Percentiles rank a stretch among this genome's conserved stretches.
These are phyloP conservation scores for Aplocera efformata DNA, from an alignment of 2,888 invertebrate genomes.

Conservation along the genomic window DNA sequence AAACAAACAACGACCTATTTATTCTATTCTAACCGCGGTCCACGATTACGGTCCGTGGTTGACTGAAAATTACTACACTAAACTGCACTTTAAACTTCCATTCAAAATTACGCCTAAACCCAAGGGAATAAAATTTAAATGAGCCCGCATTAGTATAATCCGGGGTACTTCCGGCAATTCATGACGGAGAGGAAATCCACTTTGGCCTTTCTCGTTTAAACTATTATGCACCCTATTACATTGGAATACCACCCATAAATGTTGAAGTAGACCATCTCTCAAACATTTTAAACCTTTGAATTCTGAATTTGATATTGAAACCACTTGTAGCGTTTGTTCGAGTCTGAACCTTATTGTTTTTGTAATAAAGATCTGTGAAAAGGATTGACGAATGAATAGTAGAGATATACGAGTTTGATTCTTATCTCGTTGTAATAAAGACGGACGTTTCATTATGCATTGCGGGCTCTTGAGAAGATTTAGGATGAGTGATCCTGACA, in stretches of 20 bases:
- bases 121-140: conserved; percentile 9
- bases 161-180: conserved; percentile 9
- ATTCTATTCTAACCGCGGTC: background rate
- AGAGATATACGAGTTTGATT: background rate
- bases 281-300: too few species aligned
- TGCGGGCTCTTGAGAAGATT: conserved; percentile 3
- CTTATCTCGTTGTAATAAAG: background rate
- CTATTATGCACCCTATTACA: conserved; percentile 1
- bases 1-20: too few species aligned
- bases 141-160: conserved; percentile 1
- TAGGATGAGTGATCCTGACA: background rate
- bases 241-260: background rate
- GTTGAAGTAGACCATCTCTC: too few species aligned
- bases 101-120: background rate
- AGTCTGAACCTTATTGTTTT: too few species aligned
- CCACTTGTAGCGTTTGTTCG: too few species aligned
- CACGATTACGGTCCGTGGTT: background rate
- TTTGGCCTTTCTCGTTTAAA: background rate
- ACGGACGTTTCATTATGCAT: background rate
- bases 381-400: too few species aligned
- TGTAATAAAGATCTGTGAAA: too few species aligned
- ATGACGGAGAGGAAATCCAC: conserved; percentile 11
- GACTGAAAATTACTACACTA: too few species aligned
- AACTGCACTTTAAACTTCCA: too few species aligned
- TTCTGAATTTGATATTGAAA: too few species aligned